Conservation (phyloP, 2,797 vertebrate species). For the Acanthurus tractus region DNA sequence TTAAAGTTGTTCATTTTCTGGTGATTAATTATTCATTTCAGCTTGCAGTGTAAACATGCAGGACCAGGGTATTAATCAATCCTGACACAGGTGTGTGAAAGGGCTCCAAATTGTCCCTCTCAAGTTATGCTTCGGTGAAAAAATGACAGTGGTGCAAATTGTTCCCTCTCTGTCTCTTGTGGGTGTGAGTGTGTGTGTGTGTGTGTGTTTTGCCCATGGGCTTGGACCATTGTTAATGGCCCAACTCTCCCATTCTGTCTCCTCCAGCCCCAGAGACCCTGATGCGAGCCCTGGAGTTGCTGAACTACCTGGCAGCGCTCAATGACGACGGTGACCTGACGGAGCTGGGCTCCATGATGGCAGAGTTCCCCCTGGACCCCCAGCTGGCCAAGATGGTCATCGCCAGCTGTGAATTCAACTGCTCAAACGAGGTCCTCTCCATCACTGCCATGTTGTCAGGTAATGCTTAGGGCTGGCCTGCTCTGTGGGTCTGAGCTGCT, state of each 20-base stretch:
- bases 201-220: conserved; percentile 44
- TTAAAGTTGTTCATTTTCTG: too few relatives aligned
- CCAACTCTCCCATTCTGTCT: conserved; percentile 3
- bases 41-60: conserved; percentile 19
- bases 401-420: conserved; percentile 99
- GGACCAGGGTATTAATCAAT: conserved; percentile 29
- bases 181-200: too few relatives aligned
- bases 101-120: conserved; percentile 25
- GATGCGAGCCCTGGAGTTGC: conserved; percentile 97
- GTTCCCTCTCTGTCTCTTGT: conserved; percentile 14
- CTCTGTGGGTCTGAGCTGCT: conserved; percentile 81
- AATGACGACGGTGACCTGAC: conserved; percentile 99
- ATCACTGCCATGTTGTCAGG: conserved; percentile 99
- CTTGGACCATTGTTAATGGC: conserved; percentile 43
- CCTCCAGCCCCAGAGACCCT: conserved; percentile 95
- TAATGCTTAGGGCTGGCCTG: conserved; percentile 93
- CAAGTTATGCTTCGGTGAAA: conserved; percentile 14
- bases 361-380: conserved; percentile 97
- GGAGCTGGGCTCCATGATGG: conserved; percentile 99
- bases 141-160: conserved; percentile 46
- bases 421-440: conserved; percentile 99
- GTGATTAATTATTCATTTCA: not conserved
- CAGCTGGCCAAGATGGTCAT: conserved; percentile 99
- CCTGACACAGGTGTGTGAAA: conserved; percentile 24
- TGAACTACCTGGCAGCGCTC: conserved; percentile 98